These are phyloP conservation scores for Solenopsis fugax DNA, from an alignment of 1,140 invertebrate genomes.

Conservation along the genomic window DNA sequence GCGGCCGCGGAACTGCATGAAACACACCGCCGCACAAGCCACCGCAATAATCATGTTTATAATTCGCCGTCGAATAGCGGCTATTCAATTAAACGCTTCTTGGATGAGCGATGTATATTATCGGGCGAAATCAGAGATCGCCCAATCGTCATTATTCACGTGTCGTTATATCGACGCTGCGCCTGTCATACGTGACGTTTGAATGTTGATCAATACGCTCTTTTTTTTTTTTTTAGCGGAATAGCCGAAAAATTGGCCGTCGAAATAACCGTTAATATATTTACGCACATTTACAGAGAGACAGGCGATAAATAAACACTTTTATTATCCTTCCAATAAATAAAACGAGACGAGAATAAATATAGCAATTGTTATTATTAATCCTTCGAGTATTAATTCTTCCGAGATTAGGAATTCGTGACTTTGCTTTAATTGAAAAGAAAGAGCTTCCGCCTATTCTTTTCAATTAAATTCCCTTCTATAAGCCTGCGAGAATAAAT, in stretches of 20 bases:
- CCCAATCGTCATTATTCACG: conserved; percentile 45
- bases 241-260: conserved; percentile 45
- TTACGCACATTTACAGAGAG: conserved; percentile 7
- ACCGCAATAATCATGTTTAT: conserved; percentile 65
- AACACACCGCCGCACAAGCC: conserved; percentile 47
- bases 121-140: conserved; percentile 43
- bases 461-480: neutral
- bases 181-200: conserved; percentile 30
- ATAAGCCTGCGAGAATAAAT: neutral
- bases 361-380: neutral
- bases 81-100: conserved; percentile 63
- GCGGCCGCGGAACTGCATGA: conserved; percentile 35
- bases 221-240: conserved; percentile 2
- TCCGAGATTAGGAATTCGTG: neutral
- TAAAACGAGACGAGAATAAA: neutral
- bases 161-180: conserved; percentile 21
- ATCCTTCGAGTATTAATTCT: neutral
- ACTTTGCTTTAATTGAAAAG: neutral
- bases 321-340: neutral
- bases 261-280: conserved; percentile 46
- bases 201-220: conserved; percentile 24
- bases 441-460: neutral
- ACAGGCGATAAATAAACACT: conserved; percentile 16
- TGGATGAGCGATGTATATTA: conserved; percentile 49
- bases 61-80: conserved; percentile 60